A percentile compares a stretch with the other conserved stretches of the same genome.
Conservation (phyloP, 2,113 vertebrate species). For the Coracopsis vasa region DNA sequence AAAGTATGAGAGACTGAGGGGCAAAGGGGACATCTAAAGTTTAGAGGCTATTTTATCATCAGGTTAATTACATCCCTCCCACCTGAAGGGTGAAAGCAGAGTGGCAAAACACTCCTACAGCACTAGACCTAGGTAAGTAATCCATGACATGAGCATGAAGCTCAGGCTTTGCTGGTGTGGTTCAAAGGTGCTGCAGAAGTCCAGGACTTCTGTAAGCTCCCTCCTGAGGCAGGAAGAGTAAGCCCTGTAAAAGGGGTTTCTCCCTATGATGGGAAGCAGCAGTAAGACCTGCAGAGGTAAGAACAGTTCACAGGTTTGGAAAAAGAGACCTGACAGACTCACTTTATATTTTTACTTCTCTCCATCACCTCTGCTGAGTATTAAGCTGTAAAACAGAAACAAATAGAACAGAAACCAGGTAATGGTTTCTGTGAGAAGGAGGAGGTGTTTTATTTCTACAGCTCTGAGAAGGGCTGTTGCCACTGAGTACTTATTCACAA, state of each 20-base stretch:
- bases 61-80: background rate
- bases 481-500: background rate
- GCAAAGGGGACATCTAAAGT: background rate
- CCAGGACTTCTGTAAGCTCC: background rate
- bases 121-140: background rate
- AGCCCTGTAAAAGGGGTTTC: background rate
- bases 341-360: background rate
- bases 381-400: background rate
- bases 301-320: background rate
- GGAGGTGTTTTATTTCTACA: background rate
- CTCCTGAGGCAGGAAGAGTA: background rate
- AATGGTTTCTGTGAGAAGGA: background rate
- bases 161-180: background rate
- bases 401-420: background rate
- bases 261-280: background rate
- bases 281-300: background rate
- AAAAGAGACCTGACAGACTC: background rate
- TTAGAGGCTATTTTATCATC: background rate
- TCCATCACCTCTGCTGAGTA: background rate
- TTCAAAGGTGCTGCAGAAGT: background rate
- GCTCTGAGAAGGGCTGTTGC: background rate
- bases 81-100: background rate
- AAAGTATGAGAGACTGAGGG: background rate
- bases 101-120: background rate
- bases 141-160: rapidly evolving